phyloP scores from a whole-genome alignment of 2,113 vertebrate genomes.

The Upupa epops region DNA sequence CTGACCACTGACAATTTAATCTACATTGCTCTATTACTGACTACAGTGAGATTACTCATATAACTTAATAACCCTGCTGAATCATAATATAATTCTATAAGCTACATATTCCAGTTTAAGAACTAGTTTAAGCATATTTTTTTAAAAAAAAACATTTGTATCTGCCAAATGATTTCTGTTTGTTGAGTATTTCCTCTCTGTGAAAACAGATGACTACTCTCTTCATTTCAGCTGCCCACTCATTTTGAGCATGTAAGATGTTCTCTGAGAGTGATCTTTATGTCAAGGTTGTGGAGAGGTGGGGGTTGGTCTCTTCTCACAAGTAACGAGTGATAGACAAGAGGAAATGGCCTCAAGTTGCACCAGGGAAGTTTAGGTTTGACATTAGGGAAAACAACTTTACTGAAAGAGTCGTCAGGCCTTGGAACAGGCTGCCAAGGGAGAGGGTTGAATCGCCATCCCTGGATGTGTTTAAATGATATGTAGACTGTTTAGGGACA shows the following conservation, averaged over 20 bases:
- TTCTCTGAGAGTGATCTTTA: not conserved
- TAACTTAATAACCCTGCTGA: conserved; percentile 9
- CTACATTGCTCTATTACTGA: not conserved
- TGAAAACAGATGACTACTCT: not conserved
- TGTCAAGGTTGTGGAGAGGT: too few relatives aligned
- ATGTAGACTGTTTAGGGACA: too few relatives aligned
- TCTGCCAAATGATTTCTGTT: not conserved
- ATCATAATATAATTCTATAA: conserved; percentile 33
- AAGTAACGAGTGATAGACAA: too few relatives aligned
- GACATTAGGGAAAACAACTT: too few relatives aligned
- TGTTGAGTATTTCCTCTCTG: not conserved
- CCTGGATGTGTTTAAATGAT: too few relatives aligned
- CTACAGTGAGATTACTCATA: not conserved
- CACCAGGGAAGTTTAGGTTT: too few relatives aligned
- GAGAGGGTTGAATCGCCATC: too few relatives aligned
- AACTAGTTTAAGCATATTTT: not conserved
- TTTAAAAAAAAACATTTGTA: not conserved
- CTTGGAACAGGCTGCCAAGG: too few relatives aligned
- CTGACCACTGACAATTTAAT: not conserved
- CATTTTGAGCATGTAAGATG: not conserved
- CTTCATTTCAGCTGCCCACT: not conserved
- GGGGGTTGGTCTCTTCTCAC: too few relatives aligned
- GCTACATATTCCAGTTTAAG: not conserved
- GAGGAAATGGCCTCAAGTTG: too few relatives aligned
- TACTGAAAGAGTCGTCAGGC: too few relatives aligned